Conservation (phyloP, 1,140 invertebrate genomes). For the Nomia melanderi region DNA sequence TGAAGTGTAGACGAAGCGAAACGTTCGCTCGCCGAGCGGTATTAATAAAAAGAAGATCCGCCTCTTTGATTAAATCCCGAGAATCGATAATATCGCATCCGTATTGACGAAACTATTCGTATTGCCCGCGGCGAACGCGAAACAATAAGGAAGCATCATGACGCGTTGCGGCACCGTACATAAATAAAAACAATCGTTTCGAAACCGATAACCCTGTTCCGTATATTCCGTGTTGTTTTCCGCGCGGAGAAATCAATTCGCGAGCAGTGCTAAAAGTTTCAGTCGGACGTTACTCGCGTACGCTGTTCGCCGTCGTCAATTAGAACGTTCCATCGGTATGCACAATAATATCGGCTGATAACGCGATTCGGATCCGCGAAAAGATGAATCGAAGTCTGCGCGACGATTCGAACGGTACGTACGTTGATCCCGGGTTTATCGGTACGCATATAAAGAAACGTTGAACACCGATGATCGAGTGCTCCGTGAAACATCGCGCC, state of each 20-base stretch:
- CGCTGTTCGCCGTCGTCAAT: neutral
- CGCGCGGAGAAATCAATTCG: neutral
- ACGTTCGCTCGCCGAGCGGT: neutral
- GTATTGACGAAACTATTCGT: neutral
- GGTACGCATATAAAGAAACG: neutral
- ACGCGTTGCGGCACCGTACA: neutral
- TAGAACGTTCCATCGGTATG: neutral
- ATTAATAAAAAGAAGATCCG: conserved; percentile 2
- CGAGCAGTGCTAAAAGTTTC: neutral
- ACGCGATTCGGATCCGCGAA: neutral
- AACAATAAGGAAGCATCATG: neutral
- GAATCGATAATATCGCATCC: neutral
- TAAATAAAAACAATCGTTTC: conserved; percentile 21
- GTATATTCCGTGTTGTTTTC: neutral
- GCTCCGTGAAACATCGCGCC: conserved; percentile 5
- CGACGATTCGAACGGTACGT: neutral
- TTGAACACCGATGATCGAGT: too few relatives aligned
- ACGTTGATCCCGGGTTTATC: neutral
- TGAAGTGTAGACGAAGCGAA: neutral
- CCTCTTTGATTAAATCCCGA: conserved; percentile 14
- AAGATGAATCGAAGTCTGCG: neutral
- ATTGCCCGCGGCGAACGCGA: neutral
- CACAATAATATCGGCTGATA: neutral
- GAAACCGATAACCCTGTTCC: conserved; percentile 3
- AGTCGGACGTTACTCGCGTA: neutral